Base-by-base conservation (phyloP, 1,140 invertebrate species). In the Drosophila tristis region DNA sequence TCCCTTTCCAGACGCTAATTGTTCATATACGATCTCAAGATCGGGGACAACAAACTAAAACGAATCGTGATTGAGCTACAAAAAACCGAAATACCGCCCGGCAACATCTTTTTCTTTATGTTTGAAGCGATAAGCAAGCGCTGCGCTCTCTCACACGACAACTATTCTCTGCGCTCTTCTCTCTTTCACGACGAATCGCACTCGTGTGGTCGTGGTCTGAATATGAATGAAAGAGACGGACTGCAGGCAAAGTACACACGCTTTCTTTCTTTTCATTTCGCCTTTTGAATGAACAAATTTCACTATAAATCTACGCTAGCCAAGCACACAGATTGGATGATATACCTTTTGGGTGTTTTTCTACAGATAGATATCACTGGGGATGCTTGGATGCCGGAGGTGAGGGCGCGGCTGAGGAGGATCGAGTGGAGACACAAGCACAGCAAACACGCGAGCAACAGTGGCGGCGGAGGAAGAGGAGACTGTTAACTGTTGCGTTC, bases 141-240 rank as follows among this genome's bases (percentile, higher is more conserved):
- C 44, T n/a, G 15, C 7, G 9, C 51, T 54, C 51, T 54, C 35
- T 54, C 31, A 5, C 9, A 11, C 13, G 2, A n/a, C 2, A 5
- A 54, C 8, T 20, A 20, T 23, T 11, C 35, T 57, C 26, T 50
- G n/a, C 64, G 11, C 42, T 47, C 42, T 31, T 61, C 25, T 56
- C 39, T 49, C 25, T 74, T 73, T 65, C 72, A 53, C 50, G 16
- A 43, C 44, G 60, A 29, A 23, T 45, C 20, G 9, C 59, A 64
- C 68, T 26, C 26, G 23, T 47, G 26, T 45, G 25, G 51, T 67
- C 84, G 78, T 64, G 79, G 72, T 77, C 64, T 84, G 84, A 76
- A 84, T 84, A 84, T 87, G 84, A 87, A 87, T 87, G 84, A 73
- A 89, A 62, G 63, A 82, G 82, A 75, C 78, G 20, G 81, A 80